phyloP scores from a whole-genome alignment of 2,797 vertebrate genomes.

The Hippoglossus hippoglossus region DNA sequence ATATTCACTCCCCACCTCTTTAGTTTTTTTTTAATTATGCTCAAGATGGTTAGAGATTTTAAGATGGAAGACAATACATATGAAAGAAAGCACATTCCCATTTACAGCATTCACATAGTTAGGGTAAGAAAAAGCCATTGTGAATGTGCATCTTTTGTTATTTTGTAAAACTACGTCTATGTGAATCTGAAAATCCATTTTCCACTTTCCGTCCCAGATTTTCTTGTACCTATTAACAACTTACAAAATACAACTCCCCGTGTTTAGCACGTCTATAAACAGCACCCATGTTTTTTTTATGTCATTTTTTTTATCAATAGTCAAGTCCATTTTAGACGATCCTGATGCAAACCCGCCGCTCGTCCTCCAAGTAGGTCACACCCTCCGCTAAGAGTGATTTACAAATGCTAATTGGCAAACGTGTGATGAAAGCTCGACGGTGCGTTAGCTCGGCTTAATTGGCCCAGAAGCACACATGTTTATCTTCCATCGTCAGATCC shows the following conservation, averaged over 20 bases:
- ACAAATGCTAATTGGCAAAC: conserved; percentile 33
- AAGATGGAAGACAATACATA: too few relatives aligned
- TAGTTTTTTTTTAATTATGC: not conserved
- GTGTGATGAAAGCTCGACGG: conserved; percentile 31
- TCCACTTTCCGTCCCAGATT: not conserved
- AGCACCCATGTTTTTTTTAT: not conserved
- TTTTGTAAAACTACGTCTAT: not conserved
- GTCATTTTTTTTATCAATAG: too few relatives aligned
- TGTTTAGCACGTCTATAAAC: not conserved
- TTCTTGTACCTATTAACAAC: not conserved
- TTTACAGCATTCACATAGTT: not conserved
- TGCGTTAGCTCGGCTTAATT: conserved; percentile 21
- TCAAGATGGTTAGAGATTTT: not conserved
- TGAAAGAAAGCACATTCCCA: not conserved
- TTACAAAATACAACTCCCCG: not conserved
- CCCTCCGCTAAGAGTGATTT: conserved; percentile 37
- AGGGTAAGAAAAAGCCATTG: not conserved
- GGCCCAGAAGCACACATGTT: conserved; percentile 24
- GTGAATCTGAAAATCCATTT: not conserved
- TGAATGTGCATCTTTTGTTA: not conserved
- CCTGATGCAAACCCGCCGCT: conserved; percentile 7
- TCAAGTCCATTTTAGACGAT: not conserved
- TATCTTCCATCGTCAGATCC: conserved; percentile 3
- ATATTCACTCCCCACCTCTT: not conserved
- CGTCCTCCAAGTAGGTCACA: conserved; percentile 46